Base-by-base conservation (phyloP, 1,140 invertebrate genomes). In the Aricia agestis region DNA sequence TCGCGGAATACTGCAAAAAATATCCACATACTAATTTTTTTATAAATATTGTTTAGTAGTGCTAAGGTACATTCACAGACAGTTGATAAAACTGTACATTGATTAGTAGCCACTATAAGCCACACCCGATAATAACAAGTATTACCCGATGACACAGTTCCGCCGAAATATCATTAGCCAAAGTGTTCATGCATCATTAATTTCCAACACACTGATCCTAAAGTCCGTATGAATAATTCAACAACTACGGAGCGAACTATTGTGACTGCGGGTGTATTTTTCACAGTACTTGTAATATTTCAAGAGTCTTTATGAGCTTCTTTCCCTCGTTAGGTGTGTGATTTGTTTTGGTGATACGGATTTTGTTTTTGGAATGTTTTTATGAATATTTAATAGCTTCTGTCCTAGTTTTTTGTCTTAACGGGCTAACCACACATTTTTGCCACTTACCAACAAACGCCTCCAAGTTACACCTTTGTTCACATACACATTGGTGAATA, bases 101-200 rank as follows among this genome's bases (percentile, higher is more conserved):
- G 36, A 36, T 36, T 36, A 36, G 36, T n/a, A n/a, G n/a, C n/a
- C n/a, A n/a, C n/a, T n/a, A n/a, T n/a, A n/a, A n/a, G 11, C 5
- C 11, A 52, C 45, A 52, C 45, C 45, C 45, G 45, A 52, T 10
- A 52, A 52, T 52, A 52, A 52, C 11, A 13, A 52, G 10, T 52
- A 63, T 63, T 7, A 63, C 18, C 19, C 59, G 18, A 63, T 63
- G 59, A 63, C 59, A 63, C 19, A 25, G 59, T 19, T 63, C 59
- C 58, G 15, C n/a, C 59, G 10, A 63, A 63, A 63, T 63, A 25
- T 63, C 59, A 63, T 63, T 63, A 63, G 59, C 18, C 10, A 63
- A 63, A 63, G 59, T 63, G 59, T 63, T 19, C 59, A 63, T 63
- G 59, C 59, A 63, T 63, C 59, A 63, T 63, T 63, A 63, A 63